Conservation (phyloP, 1,140 invertebrate species). For the Musca domestica region DNA sequence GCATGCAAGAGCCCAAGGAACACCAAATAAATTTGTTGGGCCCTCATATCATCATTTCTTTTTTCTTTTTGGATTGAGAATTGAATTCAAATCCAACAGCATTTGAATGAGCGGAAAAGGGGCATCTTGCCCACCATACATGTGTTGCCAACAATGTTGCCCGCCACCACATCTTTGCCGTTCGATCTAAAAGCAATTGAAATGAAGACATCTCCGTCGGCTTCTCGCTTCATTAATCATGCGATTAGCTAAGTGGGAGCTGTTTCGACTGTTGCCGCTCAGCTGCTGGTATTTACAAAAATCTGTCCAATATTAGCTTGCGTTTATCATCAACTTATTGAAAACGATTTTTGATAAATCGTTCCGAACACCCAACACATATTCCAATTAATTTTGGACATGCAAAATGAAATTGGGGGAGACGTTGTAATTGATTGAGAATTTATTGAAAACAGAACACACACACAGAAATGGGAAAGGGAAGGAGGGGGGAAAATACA, state of each 20-base stretch:
- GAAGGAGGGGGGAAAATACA: too few species aligned
- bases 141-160: neutral
- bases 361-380: too few species aligned
- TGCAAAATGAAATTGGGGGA: neutral
- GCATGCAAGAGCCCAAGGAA: slow-evolving; percentile 23
- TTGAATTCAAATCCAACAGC: neutral
- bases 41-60: too few species aligned
- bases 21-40: neutral
- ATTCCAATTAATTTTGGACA: slow-evolving; percentile 15
- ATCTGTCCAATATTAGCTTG: neutral
- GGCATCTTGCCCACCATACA: too few species aligned
- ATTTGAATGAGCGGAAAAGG: neutral
- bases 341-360: neutral
- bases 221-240: slow-evolving; percentile 49
- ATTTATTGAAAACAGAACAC: too few species aligned
- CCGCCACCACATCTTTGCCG: too few species aligned
- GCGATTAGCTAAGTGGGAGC: slow-evolving; percentile 54
- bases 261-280: too few species aligned
- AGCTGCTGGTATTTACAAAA: neutral
- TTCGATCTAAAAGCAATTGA: too few species aligned
- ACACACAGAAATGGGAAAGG: too few species aligned
- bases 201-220: neutral
- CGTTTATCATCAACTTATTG: neutral
- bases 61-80: too few species aligned
- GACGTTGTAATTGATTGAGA: too few species aligned